A percentile compares a stretch with the other conserved stretches of the same genome.
These are phyloP conservation scores for Bombus pascuorum DNA, from an alignment of 1,140 invertebrate species.

Conservation along the genomic window DNA sequence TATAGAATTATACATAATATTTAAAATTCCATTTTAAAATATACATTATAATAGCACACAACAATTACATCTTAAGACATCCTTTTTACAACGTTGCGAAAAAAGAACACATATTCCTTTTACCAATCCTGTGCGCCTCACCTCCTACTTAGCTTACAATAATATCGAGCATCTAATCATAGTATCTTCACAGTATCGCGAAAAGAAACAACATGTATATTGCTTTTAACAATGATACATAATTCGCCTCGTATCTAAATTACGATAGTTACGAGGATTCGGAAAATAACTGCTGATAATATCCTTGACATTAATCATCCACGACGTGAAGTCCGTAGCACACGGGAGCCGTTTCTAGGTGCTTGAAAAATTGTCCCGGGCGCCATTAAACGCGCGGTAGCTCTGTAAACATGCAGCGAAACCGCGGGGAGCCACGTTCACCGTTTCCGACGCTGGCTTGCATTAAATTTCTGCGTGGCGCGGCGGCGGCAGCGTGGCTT, in stretches of 20 bases:
- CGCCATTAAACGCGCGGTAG: slow-evolving; percentile 14
- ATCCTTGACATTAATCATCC: neutral
- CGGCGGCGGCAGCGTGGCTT: slow-evolving; percentile 10
- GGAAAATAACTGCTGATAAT: neutral
- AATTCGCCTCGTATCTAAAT: neutral
- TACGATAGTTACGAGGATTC: neutral
- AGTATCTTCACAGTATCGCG: too few species aligned
- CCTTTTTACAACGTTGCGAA: too few species aligned
- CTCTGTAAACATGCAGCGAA: slow-evolving; percentile 8
- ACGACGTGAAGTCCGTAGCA: neutral
- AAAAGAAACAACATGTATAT: neutral
- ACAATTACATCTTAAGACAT: neutral
- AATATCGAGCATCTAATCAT: too few species aligned
- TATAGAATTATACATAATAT: neutral
- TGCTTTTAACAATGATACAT: neutral
- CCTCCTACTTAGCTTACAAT: too few species aligned
- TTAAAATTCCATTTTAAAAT: neutral
- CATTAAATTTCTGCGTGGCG: slow-evolving; percentile 33
- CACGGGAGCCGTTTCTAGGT: neutral
- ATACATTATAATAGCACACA: neutral
- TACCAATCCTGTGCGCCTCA: too few species aligned
- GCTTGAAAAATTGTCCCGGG: slow-evolving; percentile 12
- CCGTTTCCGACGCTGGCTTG: slow-evolving; percentile 13
- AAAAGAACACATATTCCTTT: too few species aligned
- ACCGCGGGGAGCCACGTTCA: slow-evolving; percentile 11